These are phyloP conservation scores for Erethizon dorsatum DNA, from an alignment of 2,797 vertebrate species.

Conservation along the genomic window DNA sequence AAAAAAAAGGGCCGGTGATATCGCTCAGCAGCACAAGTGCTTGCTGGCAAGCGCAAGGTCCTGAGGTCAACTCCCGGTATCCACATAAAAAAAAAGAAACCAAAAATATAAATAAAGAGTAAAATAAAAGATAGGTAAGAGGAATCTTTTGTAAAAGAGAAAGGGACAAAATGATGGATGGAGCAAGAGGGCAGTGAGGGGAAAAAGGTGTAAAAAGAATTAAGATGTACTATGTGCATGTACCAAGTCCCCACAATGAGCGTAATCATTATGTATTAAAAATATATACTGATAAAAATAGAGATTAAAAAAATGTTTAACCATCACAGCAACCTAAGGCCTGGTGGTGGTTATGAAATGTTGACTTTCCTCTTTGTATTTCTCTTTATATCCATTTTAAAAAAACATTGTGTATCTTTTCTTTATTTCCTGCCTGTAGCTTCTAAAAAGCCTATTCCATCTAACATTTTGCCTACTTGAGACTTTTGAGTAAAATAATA, in stretches of 20 bases:
- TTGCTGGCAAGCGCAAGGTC: no score
- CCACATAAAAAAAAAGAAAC: background rate
- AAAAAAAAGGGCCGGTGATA: no score
- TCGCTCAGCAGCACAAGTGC: no score
- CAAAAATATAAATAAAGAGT: background rate
- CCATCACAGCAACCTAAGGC: background rate
- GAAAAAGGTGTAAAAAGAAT: background rate
- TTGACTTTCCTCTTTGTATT: background rate
- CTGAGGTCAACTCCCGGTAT: no score
- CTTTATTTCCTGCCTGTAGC: background rate
- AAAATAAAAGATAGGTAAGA: background rate
- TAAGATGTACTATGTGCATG: background rate
- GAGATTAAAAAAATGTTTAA: background rate
- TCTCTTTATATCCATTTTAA: background rate
- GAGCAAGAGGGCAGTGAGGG: background rate
- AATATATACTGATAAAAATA: background rate
- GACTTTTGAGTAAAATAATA: conserved; percentile 39
- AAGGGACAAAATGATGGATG: background rate
- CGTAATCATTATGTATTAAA: background rate
- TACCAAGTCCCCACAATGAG: background rate
- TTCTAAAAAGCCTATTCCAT: conserved; percentile 60
- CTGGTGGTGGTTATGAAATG: background rate
- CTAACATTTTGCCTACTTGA: conserved; percentile 42
- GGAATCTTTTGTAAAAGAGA: background rate
- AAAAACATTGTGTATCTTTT: background rate